These are phyloP conservation scores for Dicyrtoma fusca DNA, from an alignment of 2,888 invertebrate genomes.

Conservation along the genomic window DNA sequence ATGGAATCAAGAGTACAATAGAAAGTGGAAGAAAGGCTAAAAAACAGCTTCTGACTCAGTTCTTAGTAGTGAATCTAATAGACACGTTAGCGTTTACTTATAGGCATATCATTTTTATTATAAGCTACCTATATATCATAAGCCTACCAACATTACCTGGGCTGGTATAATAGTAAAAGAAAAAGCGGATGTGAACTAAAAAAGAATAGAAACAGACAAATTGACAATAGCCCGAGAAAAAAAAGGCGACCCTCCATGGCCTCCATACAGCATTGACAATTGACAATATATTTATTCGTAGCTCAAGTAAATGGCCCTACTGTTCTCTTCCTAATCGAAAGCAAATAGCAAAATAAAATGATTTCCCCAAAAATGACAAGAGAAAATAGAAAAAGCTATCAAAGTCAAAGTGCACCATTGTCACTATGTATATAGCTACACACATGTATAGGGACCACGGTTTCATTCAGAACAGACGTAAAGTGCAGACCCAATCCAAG, in stretches of 20 bases:
- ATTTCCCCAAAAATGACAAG: slow-evolving; percentile 5
- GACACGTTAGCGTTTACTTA: too few species aligned
- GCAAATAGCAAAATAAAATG: slow-evolving; percentile 15
- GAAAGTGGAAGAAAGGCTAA: too few species aligned
- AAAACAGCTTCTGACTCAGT: too few species aligned
- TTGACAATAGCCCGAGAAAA: slow-evolving; percentile 15
- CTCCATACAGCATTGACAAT: background rate
- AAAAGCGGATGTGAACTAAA: slow-evolving; percentile 1
- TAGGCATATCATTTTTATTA: too few species aligned
- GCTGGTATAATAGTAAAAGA: background rate
- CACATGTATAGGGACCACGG: too few species aligned
- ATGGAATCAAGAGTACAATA: too few species aligned
- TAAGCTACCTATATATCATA: too few species aligned
- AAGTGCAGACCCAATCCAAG: too few species aligned
- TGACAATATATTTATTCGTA: slow-evolving; percentile 22
- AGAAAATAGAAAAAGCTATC: slow-evolving; percentile 10
- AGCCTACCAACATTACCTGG: too few species aligned
- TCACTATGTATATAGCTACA: background rate
- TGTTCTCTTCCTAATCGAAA: slow-evolving; percentile 5
- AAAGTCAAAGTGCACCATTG: slow-evolving; percentile 6
- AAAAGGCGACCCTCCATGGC: slow-evolving; percentile 9
- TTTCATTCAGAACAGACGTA: too few species aligned
- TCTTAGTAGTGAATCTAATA: too few species aligned
- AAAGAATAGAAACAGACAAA: slow-evolving; percentile 2
- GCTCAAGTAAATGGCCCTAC: slow-evolving; percentile 11